Conservation (phyloP, 2,113 vertebrate genomes). For the Oxyura jamaicensis region DNA sequence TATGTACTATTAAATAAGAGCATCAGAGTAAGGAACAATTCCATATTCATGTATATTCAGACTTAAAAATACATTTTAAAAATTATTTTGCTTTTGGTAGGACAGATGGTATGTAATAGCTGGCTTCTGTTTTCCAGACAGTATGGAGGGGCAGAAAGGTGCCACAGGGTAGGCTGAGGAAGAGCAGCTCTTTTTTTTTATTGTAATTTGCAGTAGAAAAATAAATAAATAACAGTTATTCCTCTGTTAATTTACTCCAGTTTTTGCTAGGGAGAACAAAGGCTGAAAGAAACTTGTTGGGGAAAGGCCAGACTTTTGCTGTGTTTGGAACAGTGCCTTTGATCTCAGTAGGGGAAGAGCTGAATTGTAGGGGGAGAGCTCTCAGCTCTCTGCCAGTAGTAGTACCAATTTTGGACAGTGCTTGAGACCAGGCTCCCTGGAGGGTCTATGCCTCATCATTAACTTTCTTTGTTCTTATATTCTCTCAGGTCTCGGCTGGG, state of each 20-base stretch:
- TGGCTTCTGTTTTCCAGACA: background rate
- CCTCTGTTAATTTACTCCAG: background rate
- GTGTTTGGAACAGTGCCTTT: background rate
- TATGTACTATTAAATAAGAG: background rate
- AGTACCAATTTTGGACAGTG: background rate
- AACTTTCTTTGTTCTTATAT: background rate
- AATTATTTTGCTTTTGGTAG: background rate
- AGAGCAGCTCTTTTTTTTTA: background rate
- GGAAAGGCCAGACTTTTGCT: background rate
- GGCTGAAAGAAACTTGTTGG: background rate
- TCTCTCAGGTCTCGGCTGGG: background rate
- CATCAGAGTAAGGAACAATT: background rate
- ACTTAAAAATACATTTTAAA: background rate
- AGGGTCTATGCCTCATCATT: background rate
- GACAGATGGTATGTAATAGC: background rate
- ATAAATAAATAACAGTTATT: background rate
- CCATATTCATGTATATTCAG: background rate
- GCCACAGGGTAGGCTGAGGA: background rate
- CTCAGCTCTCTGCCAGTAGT: background rate
- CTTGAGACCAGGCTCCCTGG: background rate
- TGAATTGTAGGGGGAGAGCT: background rate
- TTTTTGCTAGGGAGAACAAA: background rate
- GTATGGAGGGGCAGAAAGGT: background rate
- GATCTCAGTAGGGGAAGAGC: fast-evolving
- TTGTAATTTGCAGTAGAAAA: background rate